These are phyloP conservation scores for Gymnogyps californianus DNA, from an alignment of 2,113 vertebrate species.

Conservation along the genomic window DNA sequence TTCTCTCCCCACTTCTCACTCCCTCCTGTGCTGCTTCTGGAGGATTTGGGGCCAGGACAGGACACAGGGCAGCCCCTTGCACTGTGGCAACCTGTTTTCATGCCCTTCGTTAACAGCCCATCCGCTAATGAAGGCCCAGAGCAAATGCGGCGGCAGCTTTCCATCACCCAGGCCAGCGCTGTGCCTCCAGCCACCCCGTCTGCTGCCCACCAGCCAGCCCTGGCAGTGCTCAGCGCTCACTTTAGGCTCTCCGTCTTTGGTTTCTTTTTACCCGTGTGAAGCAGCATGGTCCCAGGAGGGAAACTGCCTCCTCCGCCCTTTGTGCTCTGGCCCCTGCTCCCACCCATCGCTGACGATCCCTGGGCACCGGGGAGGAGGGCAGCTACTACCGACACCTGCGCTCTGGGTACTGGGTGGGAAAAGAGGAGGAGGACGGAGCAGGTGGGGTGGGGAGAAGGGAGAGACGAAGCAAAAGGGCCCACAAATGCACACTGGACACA, in stretches of 20 bases:
- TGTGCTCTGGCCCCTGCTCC: not conserved
- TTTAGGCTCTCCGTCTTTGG: not conserved
- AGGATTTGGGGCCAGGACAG: not conserved
- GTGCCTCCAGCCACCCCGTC: not conserved
- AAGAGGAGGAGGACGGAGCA: not conserved
- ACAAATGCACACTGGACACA: fast-evolving
- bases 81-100: not conserved
- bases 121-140: not conserved
- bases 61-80: not conserved
- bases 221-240: not conserved
- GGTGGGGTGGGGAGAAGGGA: not conserved
- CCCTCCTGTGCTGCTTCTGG: not conserved
- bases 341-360: not conserved
- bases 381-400: not conserved
- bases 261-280: not conserved
- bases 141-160: not conserved
- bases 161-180: not conserved
- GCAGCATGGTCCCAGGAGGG: not conserved
- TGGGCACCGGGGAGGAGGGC: not conserved
- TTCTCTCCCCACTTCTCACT: not conserved
- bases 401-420: not conserved
- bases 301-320: not conserved
- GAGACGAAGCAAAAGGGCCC: not conserved
- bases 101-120: not conserved
- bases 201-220: not conserved